phyloP scores from a whole-genome alignment of 2,888 invertebrate species.

The Selenia dentaria region DNA sequence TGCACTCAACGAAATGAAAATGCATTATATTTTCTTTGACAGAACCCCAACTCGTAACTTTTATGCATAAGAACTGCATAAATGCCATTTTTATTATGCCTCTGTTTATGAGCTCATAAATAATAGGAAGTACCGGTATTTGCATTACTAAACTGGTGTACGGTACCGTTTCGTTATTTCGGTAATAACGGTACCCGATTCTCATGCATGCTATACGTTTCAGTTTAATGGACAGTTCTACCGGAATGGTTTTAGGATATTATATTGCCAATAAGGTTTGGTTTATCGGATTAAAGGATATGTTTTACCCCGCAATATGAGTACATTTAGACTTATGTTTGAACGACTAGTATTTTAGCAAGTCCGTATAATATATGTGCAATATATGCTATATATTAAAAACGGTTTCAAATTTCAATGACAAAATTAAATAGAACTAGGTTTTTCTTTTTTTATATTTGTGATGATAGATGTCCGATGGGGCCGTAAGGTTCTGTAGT shows the following conservation, averaged over 20 bases:
- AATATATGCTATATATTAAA: too few species aligned
- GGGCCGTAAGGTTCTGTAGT: too few species aligned
- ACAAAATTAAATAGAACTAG: too few species aligned
- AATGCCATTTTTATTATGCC: conserved; percentile 46
- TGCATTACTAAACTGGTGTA: conserved; percentile 5
- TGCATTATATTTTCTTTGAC: background rate
- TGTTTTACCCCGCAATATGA: conserved; percentile 4
- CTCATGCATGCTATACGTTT: conserved; percentile 19
- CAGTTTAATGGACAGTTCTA: conserved; percentile 19
- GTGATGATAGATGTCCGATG: too few species aligned
- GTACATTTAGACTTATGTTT: conserved; percentile 3
- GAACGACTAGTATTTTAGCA: too few species aligned
- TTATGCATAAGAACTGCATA: conserved; percentile 53
- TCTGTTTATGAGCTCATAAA: conserved; percentile 50
- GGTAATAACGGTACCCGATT: conserved; percentile 8
- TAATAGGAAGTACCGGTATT: conserved; percentile 36
- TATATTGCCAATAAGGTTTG: conserved; percentile 18
- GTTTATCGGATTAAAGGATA: conserved; percentile 12
- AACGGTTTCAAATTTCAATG: too few species aligned
- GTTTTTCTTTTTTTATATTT: too few species aligned
- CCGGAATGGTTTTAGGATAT: conserved; percentile 21
- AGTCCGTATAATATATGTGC: too few species aligned
- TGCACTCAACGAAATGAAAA: background rate
- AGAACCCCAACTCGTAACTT: conserved; percentile 27
- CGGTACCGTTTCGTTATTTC: conserved; percentile 8